Evolutionary conservation across 1,140 invertebrate genomes (phyloP), one percentile per base, ranked within the genome.

Genomic region (Drosophila erecta): DNA sequence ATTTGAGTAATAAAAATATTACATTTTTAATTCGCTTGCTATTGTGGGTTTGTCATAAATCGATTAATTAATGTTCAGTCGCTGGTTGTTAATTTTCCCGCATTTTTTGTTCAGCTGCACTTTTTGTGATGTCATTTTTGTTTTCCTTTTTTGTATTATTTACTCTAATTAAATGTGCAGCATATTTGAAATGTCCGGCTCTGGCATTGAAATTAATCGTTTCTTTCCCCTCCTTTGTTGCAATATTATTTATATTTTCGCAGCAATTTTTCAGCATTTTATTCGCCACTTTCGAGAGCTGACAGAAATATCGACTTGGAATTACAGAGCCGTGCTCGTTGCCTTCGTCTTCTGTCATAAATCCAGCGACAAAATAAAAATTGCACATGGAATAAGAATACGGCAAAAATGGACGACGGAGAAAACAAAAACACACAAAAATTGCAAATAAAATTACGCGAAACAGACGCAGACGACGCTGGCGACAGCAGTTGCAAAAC

Each of bases 91-190:
- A 46, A 71, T 70, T 71, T 49, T 14, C 11, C 15, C 2, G 3
- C 12, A 35, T 35, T 46, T 59, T 47, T 27, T 30, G n/a, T 22
- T 30, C 60, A 35, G 38, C 7, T 30, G 8, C 30, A 17, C 30
- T 8, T 30, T 30, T 30, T 30, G 30, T 30, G 30, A 30, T 30
- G 30, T 2, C 30, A 30, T 30, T 35, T 46, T 59, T 24, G 24
- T 24, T 61, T 4, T 17, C 0, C 17, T 17, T 17, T 17, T 11
- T 5, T 38, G 15, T 24, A 17, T 27, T 14, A 22, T 14, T 54
- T 15, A 30, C 67, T 74, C 77, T 79, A 79, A 79, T 79, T 79
- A 79, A 79, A 80, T 79, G 77, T 54, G 55, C 49, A 75, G 54
- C 77, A 79, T 79, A 79, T 79, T 79, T 79, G 47, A 75, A 75